Percentiles rank a stretch among this genome's conserved stretches.
phyloP scores from a whole-genome alignment of 2,113 vertebrate genomes.

The Mola mola region DNA sequence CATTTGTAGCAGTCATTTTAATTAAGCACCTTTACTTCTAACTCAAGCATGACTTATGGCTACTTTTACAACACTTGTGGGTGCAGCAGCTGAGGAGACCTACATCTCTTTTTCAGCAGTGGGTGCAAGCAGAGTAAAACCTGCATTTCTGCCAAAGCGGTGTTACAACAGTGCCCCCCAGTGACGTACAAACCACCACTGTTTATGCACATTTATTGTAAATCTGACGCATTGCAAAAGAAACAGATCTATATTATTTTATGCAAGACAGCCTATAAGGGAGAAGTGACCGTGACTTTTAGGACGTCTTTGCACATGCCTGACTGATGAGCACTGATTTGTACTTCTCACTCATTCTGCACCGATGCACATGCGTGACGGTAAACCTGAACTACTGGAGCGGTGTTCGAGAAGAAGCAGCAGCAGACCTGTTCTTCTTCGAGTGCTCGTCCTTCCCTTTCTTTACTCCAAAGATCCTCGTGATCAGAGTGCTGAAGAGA shows the following conservation, averaged over 20 bases:
- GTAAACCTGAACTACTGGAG: too few species aligned
- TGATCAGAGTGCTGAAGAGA: conserved; percentile 96
- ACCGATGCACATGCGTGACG: conserved; percentile 3
- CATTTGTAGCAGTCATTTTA: too few species aligned
- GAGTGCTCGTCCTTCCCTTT: conserved; percentile 94
- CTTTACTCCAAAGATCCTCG: conserved; percentile 97
- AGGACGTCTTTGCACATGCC: background rate
- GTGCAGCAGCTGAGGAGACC: background rate
- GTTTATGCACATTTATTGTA: background rate
- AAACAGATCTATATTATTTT: too few species aligned
- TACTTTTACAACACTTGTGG: too few species aligned
- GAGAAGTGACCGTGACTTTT: too few species aligned
- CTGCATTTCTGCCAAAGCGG: background rate
- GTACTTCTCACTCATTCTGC: background rate
- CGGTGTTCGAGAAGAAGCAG: conserved; percentile 10
- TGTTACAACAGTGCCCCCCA: conserved; percentile 69
- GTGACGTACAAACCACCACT: conserved; percentile 33
- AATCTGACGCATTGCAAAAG: background rate
- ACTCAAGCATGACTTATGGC: too few species aligned
- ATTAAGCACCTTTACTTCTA: too few species aligned
- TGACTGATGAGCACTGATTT: conserved; percentile 19
- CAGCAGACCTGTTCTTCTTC: conserved; percentile 92
- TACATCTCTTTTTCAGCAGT: background rate
- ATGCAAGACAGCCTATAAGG: too few species aligned
- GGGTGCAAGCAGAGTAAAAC: background rate